Base-by-base conservation (phyloP, 2,797 vertebrate genomes). In the Australoheros facetus region DNA sequence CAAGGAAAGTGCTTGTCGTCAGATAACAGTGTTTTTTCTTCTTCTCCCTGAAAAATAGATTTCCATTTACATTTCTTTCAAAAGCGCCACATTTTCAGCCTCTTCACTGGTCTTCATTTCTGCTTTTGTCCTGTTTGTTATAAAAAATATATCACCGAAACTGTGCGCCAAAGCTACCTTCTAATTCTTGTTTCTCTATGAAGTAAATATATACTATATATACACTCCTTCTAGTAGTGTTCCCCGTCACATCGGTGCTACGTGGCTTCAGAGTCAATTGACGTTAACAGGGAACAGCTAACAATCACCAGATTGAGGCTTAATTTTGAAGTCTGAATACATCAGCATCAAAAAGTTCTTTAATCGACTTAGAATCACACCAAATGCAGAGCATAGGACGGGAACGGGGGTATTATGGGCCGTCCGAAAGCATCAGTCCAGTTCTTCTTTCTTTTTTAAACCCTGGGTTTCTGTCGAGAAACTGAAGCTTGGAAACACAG, bases 341-440 rank as follows among this genome's bases (percentile, higher is more conserved):
- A 93, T 94, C 92, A 95, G 88, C 90, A 91, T 95, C 93, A 95
- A 93, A 85, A 90, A 84, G 87, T 89, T 92, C 81, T 89, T 93
- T 95, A 95, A 95, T 94, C 95, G 91, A 86, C 92, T 93, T 90
- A 84, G 88, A 95, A 92, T 93, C 88, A 86, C 87, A 91, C 82
- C 92, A 91, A 95, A 92, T 84, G 80, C 71, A 82, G 88, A 84
- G 87, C 87, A 85, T 76, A 90, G 87, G 85, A 92, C 88, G 90
- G 91, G 88, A 92, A 94, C 85, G 77, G 55, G 86, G 91, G 92
- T 93, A 93, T 94, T 94, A 95, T 90, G 87, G 89, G 86, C 91
- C 94, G 93, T 95, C 94, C 92, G 87, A 77, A 92, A 81, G 85
- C 85, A 95, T 95, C 93, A 84, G 90, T 94, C 88, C 92, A 57